These are phyloP conservation scores for Entomobrya proxima DNA, from an alignment of 2,888 invertebrate genomes.

Conservation along the genomic window DNA sequence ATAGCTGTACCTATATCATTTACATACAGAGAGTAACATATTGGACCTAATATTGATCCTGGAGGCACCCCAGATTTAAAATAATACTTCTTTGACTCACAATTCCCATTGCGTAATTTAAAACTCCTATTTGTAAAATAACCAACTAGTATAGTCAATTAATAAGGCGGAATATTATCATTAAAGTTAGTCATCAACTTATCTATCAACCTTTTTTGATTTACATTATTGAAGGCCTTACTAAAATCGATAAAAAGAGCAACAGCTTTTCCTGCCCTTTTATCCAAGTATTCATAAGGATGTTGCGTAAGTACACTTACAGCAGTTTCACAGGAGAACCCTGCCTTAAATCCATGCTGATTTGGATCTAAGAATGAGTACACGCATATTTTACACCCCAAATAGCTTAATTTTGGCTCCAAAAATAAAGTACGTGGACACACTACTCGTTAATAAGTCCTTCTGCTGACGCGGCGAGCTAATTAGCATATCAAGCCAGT, in stretches of 20 bases:
- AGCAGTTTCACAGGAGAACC: conserved; percentile 50
- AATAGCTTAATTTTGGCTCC: not conserved
- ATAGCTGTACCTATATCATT: conserved; percentile 54
- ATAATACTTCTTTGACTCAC: conserved; percentile 4
- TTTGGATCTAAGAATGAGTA: not conserved
- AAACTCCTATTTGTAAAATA: conserved; percentile 25
- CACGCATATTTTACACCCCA: too few relatives aligned
- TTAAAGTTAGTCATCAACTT: conserved; percentile 26
- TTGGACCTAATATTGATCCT: conserved; percentile 53
- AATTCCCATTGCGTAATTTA: conserved; percentile 33
- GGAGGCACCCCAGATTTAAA: conserved; percentile 18
- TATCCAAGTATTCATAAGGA: conserved; percentile 10
- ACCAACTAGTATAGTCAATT: not conserved
- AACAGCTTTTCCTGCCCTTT: conserved; percentile 15
- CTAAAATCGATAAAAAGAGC: conserved; percentile 49
- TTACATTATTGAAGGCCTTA: conserved; percentile 50
- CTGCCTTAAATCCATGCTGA: conserved; percentile 46
- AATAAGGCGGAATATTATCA: conserved; percentile 9
- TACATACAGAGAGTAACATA: conserved; percentile 53
- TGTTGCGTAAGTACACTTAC: conserved; percentile 11
- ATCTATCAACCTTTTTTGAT: not conserved
- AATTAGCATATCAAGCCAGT: too few relatives aligned
- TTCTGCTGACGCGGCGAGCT: too few relatives aligned
- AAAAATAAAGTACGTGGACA: not conserved
- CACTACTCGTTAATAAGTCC: too few relatives aligned